These are phyloP conservation scores for Myopa tessellatipennis DNA, from an alignment of 2,888 invertebrate species.

Conservation along the genomic window DNA sequence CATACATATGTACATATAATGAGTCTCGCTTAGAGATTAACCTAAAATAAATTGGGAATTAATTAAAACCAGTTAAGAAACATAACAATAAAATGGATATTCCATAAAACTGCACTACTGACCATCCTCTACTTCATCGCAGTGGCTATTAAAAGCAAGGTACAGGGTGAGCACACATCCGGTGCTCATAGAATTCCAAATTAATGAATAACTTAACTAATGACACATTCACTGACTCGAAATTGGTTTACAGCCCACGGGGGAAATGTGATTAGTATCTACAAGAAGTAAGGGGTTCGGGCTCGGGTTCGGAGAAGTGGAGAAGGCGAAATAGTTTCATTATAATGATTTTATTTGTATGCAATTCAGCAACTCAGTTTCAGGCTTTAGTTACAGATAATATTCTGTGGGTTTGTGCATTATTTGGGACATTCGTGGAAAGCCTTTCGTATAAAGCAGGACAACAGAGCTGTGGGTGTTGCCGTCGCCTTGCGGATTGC, in stretches of 20 bases:
- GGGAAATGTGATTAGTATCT: slow-evolving; percentile 51
- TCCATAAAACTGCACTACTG: slow-evolving; percentile 14
- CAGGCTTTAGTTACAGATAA: not conserved
- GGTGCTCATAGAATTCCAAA: slow-evolving; percentile 36
- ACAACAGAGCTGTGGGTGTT: not conserved
- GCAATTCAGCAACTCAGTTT: slow-evolving; percentile 38
- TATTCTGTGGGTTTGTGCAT: not conserved
- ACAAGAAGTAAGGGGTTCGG: not conserved
- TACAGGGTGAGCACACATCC: not conserved
- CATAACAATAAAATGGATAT: slow-evolving; percentile 26
- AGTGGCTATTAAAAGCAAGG: no score
- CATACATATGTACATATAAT: not conserved
- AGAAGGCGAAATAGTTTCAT: slow-evolving; percentile 37
- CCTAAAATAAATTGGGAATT: slow-evolving; percentile 26
- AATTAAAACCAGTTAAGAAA: slow-evolving; percentile 24
- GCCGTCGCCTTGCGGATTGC: slow-evolving; percentile 39
- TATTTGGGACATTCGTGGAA: not conserved
- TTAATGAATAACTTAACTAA: slow-evolving; percentile 49
- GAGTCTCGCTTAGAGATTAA: not conserved
- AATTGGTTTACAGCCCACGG: slow-evolving; percentile 53
- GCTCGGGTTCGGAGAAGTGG: not conserved
- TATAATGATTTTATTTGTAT: slow-evolving; percentile 51
- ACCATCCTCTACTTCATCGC: not conserved
- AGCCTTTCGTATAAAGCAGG: not conserved
- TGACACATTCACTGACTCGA: slow-evolving; percentile 47